Evolutionary conservation across 92 coral and sea anemone species (phyloP), one percentile per base, ranked within the genome.

Genomic region (Umimayanthus kanabou): DNA sequence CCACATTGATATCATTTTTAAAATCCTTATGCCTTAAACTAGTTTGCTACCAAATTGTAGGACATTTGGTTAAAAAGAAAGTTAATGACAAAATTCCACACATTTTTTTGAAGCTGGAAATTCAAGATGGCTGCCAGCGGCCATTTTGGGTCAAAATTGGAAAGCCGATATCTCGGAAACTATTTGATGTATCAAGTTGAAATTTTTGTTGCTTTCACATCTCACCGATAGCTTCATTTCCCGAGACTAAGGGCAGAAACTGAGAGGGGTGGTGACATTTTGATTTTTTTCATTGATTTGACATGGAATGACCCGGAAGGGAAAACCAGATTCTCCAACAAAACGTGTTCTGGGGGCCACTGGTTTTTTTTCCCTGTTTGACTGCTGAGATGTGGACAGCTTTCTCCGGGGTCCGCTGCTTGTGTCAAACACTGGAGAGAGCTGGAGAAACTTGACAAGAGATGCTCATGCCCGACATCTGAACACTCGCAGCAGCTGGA

Each of bases 181-280:
- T 80, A 80, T 26, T 80, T 61, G 29, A 80, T 73, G 37, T 80
- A 80, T 80, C 15, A 37, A 80, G 85, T 57, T 80, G 73, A 80
- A 80, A 58, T 80, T 80, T 80, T 58, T 61, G 85, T 20, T 80
- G 55, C 47, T 57, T 80, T 80, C 72, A 80, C 25, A 58, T 80
- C 85, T 57, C 73, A 80, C 85, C 85, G 61, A 61, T 80, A 37
- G 73, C 73, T 57, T 61, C 85, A 37, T 80, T 47, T 78, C 6
- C 39, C 50, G 82, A 78, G 82, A 78, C 53, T 23, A 28, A 25
- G 82, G 82, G 2, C 39, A 49, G 39, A 78, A 45, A 11, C 85
- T 61, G 85, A 80, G 53, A 80, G 18, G 85, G 85, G 73, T 58
- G 85, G 85, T 80, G 85, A 80, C 73, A 57, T 69, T 69, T 69